Evolutionary conservation across 2,113 vertebrate genomes (phyloP).

Genomic region (Trematocara nigrifrons): DNA sequence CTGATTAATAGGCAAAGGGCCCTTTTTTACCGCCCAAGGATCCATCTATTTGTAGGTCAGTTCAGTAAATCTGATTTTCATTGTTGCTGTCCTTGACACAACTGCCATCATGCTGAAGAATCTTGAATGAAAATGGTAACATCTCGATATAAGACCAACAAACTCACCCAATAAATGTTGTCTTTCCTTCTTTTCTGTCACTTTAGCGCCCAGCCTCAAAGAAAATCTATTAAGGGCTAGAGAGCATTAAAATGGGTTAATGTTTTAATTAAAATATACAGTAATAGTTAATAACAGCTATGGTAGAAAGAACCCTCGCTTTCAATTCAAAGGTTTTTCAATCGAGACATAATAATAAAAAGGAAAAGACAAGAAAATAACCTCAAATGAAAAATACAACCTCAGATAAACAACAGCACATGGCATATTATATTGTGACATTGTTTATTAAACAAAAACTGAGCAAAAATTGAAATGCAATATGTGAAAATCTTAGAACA

Average conservation of each 20-base stretch:
- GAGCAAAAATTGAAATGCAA: not conserved
- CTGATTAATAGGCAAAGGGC: not conserved
- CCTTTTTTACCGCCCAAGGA: not conserved
- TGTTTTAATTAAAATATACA: not conserved
- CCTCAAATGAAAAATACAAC: not conserved
- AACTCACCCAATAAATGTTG: not conserved
- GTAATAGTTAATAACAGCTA: not conserved
- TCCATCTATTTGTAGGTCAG: not conserved
- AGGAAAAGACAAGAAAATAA: not conserved
- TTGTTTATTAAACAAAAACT: not conserved
- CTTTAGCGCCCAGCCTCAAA: not conserved
- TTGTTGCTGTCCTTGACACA: not conserved
- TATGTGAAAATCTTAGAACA: not conserved
- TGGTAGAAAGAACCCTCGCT: not conserved
- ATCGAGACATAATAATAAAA: not conserved
- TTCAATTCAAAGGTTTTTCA: not conserved
- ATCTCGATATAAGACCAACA: not conserved
- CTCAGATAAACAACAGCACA: not conserved
- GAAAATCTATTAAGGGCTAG: not conserved
- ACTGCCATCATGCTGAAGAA: not conserved
- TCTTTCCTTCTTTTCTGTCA: not conserved
- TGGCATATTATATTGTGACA: not conserved
- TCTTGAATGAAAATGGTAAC: not conserved
- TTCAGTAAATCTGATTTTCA: not conserved
- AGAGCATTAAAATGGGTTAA: not conserved